Percentiles rank a stretch among this genome's conserved stretches.
Conservation (phyloP, 2,113 vertebrate genomes). For the Podocnemis expansa region DNA sequence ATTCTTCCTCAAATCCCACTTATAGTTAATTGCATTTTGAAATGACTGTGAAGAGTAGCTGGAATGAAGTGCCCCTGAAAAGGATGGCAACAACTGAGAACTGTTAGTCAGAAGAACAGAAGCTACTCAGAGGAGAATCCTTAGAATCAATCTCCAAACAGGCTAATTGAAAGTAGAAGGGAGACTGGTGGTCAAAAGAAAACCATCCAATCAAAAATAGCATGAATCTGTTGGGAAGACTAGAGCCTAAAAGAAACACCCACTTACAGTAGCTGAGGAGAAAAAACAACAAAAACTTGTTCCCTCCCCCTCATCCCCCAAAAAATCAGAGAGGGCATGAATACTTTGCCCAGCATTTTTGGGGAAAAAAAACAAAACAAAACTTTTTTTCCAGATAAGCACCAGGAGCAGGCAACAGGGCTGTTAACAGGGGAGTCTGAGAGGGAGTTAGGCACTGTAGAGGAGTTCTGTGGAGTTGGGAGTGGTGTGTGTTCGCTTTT, state of each 20-base stretch:
- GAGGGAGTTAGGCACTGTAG: too few relatives aligned
- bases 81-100: not conserved
- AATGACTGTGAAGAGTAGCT: not conserved
- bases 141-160: not conserved
- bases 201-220: accelerated
- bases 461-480: too few relatives aligned
- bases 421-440: too few relatives aligned
- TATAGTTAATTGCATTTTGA: not conserved
- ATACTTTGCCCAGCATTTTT: too few relatives aligned
- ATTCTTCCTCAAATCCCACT: not conserved
- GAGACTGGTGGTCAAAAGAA: not conserved
- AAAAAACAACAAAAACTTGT: not conserved
- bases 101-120: not conserved
- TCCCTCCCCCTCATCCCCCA: not conserved
- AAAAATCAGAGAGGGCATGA: too few relatives aligned
- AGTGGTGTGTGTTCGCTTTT: too few relatives aligned
- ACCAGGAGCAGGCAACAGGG: too few relatives aligned
- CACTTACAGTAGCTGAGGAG: not conserved
- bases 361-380: too few relatives aligned
- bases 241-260: too few relatives aligned
- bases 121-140: not conserved
- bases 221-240: not conserved
- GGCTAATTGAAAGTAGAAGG: not conserved
- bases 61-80: not conserved
- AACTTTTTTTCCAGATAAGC: too few relatives aligned